These are phyloP conservation scores for Austrolebias charrua DNA, from an alignment of 2,797 vertebrate species.

Conservation along the genomic window DNA sequence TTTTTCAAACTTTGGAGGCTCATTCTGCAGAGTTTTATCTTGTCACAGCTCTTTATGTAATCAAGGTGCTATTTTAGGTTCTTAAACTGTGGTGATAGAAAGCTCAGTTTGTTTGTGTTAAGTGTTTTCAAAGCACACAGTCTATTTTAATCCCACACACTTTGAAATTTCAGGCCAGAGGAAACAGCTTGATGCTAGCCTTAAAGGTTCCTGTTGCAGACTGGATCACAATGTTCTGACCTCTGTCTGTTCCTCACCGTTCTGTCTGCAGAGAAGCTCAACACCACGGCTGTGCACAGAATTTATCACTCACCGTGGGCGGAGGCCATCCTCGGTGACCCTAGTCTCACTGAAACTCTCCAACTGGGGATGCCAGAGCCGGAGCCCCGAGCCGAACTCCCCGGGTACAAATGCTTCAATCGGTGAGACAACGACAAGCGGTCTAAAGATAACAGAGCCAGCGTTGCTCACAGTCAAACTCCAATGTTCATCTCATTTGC, in stretches of 20 bases:
- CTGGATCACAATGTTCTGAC: neutral
- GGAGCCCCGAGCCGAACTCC: constrained; percentile 81
- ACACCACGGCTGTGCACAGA: constrained; percentile 84
- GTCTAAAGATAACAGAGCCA: no score
- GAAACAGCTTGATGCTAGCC: constrained; percentile 18
- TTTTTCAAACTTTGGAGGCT: neutral
- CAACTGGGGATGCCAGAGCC: constrained; percentile 83
- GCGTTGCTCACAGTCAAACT: neutral
- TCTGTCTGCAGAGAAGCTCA: constrained; percentile 84
- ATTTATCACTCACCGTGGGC: constrained; percentile 97
- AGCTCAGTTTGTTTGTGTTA: constrained; percentile 51
- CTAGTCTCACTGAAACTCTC: constrained; percentile 87
- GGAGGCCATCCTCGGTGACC: constrained; percentile 90
- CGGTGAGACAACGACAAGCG: constrained; percentile 78
- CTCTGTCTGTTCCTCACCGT: constrained; percentile 62
- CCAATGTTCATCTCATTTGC: constrained; percentile 41
- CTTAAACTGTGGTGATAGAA: constrained; percentile 58
- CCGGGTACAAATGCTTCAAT: constrained; percentile 93
- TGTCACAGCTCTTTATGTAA: constrained; percentile 51
- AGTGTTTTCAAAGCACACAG: constrained; percentile 50
- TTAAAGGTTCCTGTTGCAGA: no score
- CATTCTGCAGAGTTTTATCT: constrained; percentile 30
- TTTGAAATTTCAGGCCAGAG: constrained; percentile 28
- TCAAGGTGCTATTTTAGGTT: constrained; percentile 74
- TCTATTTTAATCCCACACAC: constrained; percentile 46